Evolutionary conservation across 30 jellyfish, hydroid and myxozoan species (phyloP), one percentile per base, ranked within the genome.

Genomic region (Pelagia noctiluca): DNA sequence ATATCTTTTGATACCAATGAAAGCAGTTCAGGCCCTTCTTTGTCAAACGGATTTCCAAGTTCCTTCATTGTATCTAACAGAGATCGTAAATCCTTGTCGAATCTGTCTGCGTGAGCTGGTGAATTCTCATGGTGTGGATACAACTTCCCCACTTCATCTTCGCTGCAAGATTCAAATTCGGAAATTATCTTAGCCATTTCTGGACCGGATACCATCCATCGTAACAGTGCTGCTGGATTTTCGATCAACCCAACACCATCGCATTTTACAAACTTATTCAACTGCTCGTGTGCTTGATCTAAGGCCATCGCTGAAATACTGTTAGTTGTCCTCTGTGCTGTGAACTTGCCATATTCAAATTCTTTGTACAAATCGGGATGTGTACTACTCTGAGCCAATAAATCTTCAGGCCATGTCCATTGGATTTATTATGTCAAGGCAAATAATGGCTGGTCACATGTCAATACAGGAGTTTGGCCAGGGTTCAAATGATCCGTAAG

Each of bases 381-480:
- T 22, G 13, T 26, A 2, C 13, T n/a, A 8, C 25, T 23, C 76
- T 38, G 29, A 1, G 11, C 50, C 46, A 46, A 49, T 28, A 74
- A 10, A 49, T 74, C 49, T 21, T 47, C 67, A 34, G 80, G 82
- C 91, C 72, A 64, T 49, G 74, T 29, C 91, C 91, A 81, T 29
- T 81, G 91, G 22, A 81, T 67, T 68, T 65, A 85, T 46, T 81
- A 64, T 26, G 91, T 76, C 8, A 81, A 18, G 22, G 91, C 91
- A 81, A 63, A 81, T 47, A 68, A 68, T 53, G 86, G 86, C 91
- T 81, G 91, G 68, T 81, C 86, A 49, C 75, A 33, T 42, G 75
- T 76, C 1, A 81, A 29, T 29, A 63, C 90, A 11, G 90, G 85
- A 19, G 74, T 74, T 29, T 74, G 90, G 18, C 73, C 52, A 29